Conservation (phyloP, 2,113 vertebrate species). For the Triplophysa siluroides region DNA sequence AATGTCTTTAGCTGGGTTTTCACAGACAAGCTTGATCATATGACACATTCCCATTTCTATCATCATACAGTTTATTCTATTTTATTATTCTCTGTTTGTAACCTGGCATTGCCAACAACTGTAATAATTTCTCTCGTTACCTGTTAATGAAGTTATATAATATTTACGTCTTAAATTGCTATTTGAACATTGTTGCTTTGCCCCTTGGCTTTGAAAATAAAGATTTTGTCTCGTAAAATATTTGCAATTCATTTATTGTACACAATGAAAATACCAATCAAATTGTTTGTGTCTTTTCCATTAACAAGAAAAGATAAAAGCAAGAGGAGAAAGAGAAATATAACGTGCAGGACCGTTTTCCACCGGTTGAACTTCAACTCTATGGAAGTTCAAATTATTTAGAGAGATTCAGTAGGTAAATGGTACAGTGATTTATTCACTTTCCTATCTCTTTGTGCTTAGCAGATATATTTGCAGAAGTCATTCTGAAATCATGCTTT, state of each 20-base stretch:
- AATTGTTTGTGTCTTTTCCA: not conserved
- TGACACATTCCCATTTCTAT: not conserved
- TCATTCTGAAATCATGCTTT: not conserved
- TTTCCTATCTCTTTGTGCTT: not conserved
- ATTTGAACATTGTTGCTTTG: conserved; percentile 22
- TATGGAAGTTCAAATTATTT: no score
- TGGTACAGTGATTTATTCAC: not conserved
- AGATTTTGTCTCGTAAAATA: not conserved
- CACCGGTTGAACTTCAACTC: no score
- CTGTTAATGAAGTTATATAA: conserved; percentile 6
- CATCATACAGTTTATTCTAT: not conserved
- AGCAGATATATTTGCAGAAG: not conserved
- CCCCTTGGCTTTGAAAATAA: conserved; percentile 10
- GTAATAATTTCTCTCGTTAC: not conserved
- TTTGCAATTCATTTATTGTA: not conserved
- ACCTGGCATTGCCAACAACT: not conserved
- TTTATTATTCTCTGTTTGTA: not conserved
- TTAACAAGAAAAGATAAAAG: not conserved
- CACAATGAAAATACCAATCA: not conserved
- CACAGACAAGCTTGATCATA: not conserved
- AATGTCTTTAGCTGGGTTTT: no score
- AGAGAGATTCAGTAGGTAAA: no score
- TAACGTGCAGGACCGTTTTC: no score
- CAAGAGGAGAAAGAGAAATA: not conserved
- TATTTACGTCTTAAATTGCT: not conserved